Conservation (phyloP, 2,113 vertebrate species). For the Gymnarchus niloticus region DNA sequence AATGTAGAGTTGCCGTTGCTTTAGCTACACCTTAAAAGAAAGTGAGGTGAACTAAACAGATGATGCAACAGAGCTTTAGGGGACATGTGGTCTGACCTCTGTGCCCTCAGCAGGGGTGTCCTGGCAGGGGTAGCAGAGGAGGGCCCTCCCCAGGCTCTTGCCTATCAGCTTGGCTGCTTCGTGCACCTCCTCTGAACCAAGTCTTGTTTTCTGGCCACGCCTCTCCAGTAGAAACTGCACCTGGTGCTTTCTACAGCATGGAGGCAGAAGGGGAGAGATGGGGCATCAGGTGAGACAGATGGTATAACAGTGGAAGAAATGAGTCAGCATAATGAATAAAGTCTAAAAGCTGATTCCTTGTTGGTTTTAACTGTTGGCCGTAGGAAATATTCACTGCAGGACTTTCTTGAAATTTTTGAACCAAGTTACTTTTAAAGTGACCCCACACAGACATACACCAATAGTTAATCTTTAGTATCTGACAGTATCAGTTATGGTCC, state of each 20-base stretch:
- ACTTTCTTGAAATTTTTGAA: background rate
- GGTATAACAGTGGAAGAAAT: background rate
- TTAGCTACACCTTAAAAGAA: background rate
- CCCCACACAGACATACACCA: background rate
- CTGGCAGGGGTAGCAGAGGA: constrained; percentile 75
- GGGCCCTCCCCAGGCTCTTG: constrained; percentile 73
- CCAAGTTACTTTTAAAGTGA: background rate
- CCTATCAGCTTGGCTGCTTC: constrained; percentile 73
- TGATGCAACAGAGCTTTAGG: background rate
- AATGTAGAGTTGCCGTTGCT: background rate
- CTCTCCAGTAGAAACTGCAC: constrained; percentile 79
- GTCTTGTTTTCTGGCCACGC: constrained; percentile 73
- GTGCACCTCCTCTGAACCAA: constrained; percentile 69
- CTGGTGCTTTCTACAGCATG: constrained; percentile 75
- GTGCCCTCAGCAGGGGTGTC: constrained; percentile 73
- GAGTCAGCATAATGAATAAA: background rate
- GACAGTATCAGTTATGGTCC: background rate
- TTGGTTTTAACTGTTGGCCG: background rate
- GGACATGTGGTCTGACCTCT: constrained; percentile 62
- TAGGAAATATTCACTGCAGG: background rate
- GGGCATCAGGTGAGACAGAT: background rate
- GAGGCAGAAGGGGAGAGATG: background rate
- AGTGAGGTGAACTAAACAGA: background rate
- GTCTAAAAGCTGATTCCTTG: background rate
- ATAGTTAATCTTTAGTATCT: background rate